These are phyloP conservation scores for Pachyrhynchus sulphureomaculatus DNA, from an alignment of 1,140 invertebrate species.

Conservation along the genomic window DNA sequence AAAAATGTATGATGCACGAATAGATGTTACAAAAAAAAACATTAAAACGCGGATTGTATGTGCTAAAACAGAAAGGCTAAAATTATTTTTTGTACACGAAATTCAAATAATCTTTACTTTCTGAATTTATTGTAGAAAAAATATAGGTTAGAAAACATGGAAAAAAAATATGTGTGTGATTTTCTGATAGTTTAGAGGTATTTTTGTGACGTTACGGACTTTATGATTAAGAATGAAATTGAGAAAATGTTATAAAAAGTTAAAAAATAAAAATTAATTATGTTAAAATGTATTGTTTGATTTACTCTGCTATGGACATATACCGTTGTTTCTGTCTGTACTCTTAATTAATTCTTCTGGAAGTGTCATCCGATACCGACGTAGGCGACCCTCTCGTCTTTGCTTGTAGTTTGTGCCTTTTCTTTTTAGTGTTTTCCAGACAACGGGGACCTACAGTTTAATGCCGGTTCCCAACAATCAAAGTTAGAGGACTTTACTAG, in stretches of 20 bases:
- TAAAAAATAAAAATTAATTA: constrained; percentile 27
- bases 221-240: constrained; percentile 11
- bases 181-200: constrained; percentile 1
- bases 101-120: background rate
- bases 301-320: background rate
- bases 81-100: background rate
- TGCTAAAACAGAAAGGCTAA: background rate
- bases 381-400: too few species aligned
- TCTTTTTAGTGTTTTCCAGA: too few species aligned
- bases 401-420: too few species aligned
- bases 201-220: constrained; percentile 8
- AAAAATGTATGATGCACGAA: constrained; percentile 26
- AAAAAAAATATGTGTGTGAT: background rate
- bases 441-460: too few species aligned
- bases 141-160: background rate
- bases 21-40: constrained; percentile 12
- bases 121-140: background rate
- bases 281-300: constrained; percentile 12
- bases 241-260: constrained; percentile 32
- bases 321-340: too few species aligned
- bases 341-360: too few species aligned
- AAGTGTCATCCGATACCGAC: too few species aligned
- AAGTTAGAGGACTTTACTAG: too few species aligned
- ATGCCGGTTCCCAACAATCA: too few species aligned
- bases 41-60: background rate